A percentile compares a stretch with the other conserved stretches of the same genome.
Evolutionary conservation across 2,797 vertebrate species (phyloP).

Genomic region (Acanthurus lineatus): DNA sequence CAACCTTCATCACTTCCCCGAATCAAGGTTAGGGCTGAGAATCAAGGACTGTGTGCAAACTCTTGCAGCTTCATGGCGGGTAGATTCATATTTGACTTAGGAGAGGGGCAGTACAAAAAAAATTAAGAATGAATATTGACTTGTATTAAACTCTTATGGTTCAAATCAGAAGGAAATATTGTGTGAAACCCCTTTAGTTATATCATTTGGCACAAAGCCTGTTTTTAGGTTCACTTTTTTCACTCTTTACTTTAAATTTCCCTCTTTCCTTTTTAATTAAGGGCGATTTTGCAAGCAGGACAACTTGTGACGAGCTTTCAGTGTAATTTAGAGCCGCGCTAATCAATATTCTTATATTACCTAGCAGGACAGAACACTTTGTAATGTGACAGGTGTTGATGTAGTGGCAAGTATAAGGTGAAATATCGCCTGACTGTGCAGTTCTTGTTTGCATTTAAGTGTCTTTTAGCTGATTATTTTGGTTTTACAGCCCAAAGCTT

Average conservation of each 20-base stretch:
- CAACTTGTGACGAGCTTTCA: conserved; percentile 18
- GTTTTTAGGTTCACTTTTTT: background rate
- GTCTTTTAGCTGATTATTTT: background rate
- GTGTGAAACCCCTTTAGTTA: background rate
- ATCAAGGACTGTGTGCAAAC: conserved; percentile 48
- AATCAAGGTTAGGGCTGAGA: conserved; percentile 73
- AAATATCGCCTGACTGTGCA: background rate
- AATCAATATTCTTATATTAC: conserved; percentile 13
- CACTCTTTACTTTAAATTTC: too few relatives aligned
- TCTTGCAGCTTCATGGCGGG: conserved; percentile 1
- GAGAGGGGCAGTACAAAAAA: background rate
- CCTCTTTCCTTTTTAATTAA: background rate
- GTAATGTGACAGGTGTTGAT: background rate
- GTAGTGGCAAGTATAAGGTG: background rate
- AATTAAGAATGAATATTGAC: background rate
- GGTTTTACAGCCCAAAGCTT: background rate
- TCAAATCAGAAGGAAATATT: background rate
- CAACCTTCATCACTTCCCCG: conserved; percentile 65
- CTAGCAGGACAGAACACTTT: background rate
- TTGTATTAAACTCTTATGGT: background rate
- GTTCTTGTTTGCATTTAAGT: background rate
- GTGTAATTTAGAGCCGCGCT: background rate
- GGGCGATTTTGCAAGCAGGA: background rate
- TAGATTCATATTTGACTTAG: conserved; percentile 10
- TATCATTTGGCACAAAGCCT: background rate